These are phyloP conservation scores for Dinomys branickii DNA, from an alignment of 2,113 vertebrate species.

Conservation along the genomic window DNA sequence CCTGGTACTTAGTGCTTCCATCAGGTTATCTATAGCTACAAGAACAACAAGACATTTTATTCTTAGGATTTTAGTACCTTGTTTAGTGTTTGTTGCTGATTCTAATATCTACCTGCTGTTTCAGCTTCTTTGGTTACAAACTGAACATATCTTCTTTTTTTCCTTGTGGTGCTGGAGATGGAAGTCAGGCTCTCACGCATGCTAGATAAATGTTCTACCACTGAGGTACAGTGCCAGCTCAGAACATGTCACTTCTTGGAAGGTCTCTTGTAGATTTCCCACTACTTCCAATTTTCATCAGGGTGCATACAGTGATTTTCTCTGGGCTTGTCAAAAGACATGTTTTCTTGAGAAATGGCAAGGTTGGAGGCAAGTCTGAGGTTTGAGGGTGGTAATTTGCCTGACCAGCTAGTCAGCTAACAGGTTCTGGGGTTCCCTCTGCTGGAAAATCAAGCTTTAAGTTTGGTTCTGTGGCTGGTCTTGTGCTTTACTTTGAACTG, in stretches of 20 bases:
- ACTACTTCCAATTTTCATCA: background rate
- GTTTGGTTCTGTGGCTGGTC: background rate
- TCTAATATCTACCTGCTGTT: background rate
- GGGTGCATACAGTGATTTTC: background rate
- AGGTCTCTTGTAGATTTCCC: background rate
- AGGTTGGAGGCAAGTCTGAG: background rate
- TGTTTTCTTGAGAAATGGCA: constrained; percentile 12
- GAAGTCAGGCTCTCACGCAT: background rate
- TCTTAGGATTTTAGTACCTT: background rate
- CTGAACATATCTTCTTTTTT: background rate
- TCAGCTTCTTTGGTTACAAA: background rate
- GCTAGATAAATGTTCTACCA: background rate
- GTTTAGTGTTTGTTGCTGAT: background rate
- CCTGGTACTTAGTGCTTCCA: background rate
- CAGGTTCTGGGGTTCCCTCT: constrained; percentile 39
- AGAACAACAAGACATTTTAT: background rate
- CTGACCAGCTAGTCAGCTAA: background rate
- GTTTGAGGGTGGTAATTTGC: background rate
- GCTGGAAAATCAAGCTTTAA: background rate
- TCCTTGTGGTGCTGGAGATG: background rate
- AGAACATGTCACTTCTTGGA: background rate
- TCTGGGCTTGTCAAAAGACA: background rate
- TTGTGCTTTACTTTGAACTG: background rate
- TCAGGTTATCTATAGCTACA: background rate
- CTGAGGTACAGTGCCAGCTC: background rate